Base-by-base conservation (phyloP, 1,140 invertebrate species). In the Brachystomella parvula region DNA sequence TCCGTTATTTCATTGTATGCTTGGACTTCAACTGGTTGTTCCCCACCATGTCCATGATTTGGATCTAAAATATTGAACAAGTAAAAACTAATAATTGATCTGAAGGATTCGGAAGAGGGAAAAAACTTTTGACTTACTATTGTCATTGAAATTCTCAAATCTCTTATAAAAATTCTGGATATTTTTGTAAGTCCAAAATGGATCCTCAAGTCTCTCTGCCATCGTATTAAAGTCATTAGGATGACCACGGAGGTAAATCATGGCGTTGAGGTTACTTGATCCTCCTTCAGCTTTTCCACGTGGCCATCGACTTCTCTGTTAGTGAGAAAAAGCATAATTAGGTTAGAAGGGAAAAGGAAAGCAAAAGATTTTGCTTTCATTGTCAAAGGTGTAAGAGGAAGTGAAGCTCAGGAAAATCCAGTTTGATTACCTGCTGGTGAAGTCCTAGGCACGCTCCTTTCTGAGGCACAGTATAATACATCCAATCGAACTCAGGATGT, bases 91-190 rank as follows among this genome's bases (percentile, higher is more conserved):
- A 35, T 26, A 3, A 61, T 33, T 39, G n/a, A 3, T 35, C 15
- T 39, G 30, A 28, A 29, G 19, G 19, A 33, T 33, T 19, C 9
- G 21, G 6, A 24, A 15, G 26, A 53, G 17, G 21, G 21, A 24
- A 12, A 3, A 6, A 21, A n/a, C n/a, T 28, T 59, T 59, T 15
- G 6, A 12, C 24, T 39, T 61, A 35, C 59, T 35, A 35, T 35
- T 12, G 24, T 32, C 30, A 35, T 35, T 19, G 24, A 35, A 61
- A 17, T 61, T 24, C 77, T 92, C 81, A 0, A 87, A 89, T 74
- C 94, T 94, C 71, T 85, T 85, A 74, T 95, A 95, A 71, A 94
- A 95, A 0, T 87, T 87, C 6, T 94, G 71, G 6, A 81, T 77
- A 83, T 89, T 77, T 28, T 79, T 77, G 87, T 92, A 70, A 83